Evolutionary conservation across 2,888 invertebrate species (phyloP), one percentile per base, ranked within the genome.

Genomic region (Blastobasis adustella): DNA sequence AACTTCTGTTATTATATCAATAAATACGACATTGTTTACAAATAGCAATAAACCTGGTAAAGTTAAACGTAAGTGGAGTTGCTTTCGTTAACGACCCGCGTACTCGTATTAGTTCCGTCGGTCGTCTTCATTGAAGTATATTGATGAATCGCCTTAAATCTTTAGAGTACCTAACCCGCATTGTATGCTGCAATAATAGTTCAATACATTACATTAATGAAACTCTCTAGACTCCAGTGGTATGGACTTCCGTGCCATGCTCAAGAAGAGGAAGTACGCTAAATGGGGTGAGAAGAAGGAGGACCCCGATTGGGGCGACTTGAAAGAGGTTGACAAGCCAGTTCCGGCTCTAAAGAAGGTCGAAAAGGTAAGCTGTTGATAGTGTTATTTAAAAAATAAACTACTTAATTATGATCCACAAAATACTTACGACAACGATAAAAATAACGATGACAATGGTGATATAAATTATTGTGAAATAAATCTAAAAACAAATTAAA

Each of bases 201-300:
- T 23, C 23, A 23, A 23, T 23, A 23, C 23, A 9, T 5, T 6
- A 36, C 4, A 1, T 10, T 37, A 23, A 38, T 43, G 40, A 48
- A n/a, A 50, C 37, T 45, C 51, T 47, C 57, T 52, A 95, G 98
- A 98, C 90, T 93, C 98, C 59, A 97, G 97, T 87, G 98, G 98
- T 63, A 96, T 99, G 95, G 99, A 99, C 89, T 99, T 99, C 95
- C 94, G 99, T 87, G 94, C 98, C 58, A 95, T 99, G 95, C 91
- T 99, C 67, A 98, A 98, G 88, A 98, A 97, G 90, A 93, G 97
- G 72, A 96, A 96, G 87, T 97, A 97, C 81, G 95, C 95, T 69
- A 96, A 96, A 91, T 97, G 97, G 97, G 95, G 91, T 56, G 93
- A 94, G 80, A 95, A 97, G 63, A 95, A 98, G 65, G 95, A 94